Evolutionary conservation across 2,888 invertebrate genomes (phyloP), one percentile per base, ranked within the genome.

Genomic region (Acanthococcus lagerstroemiae): DNA sequence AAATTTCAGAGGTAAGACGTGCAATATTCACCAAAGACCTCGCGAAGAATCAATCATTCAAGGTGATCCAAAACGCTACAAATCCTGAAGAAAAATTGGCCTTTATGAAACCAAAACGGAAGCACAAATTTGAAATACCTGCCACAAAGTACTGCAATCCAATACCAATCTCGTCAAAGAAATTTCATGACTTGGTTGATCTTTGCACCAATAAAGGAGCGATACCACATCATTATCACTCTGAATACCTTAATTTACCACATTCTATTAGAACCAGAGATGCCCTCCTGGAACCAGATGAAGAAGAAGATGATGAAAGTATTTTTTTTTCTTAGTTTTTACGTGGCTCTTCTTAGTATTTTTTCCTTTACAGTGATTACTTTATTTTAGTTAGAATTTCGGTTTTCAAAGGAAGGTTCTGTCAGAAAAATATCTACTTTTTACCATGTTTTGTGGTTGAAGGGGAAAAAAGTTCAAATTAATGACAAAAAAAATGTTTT

Each of bases 211-310:
- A 52, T 52, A 45, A 63, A 44, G 37, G 44, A 15, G 44, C 22
- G 30, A 63, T 63, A 22, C 63, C 55, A 22, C 26, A 30, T 7
- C 27, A 44, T 24, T 63, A 55, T 25, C 63, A 63, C 48, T 17
- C 26, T 30, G 63, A 63, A 54, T 63, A 63, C 44, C n/a, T 54
- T 21, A n/a, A 63, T 22, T 44, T 63, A 37, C 37, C 52, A 52
- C 19, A 37, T 30, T 45, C 19, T 46, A n/a, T 46, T 21, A 46
- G 46, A 17, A 25, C 37, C 17, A 45, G 48, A 22, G 58, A 58
- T 58, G 58, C 58, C 17, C 24, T 57, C 12, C 17, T 24, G 21
- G 58, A 45, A 22, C 15, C 58, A 27, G 46, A 58, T 46, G 56
- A 56, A 44, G 30, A 56, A 21, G 56, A 52, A 22, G 6, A 52